Evolutionary conservation across 2,113 vertebrate genomes (phyloP).

Genomic region (Ophthalmotilapia sp.): DNA sequence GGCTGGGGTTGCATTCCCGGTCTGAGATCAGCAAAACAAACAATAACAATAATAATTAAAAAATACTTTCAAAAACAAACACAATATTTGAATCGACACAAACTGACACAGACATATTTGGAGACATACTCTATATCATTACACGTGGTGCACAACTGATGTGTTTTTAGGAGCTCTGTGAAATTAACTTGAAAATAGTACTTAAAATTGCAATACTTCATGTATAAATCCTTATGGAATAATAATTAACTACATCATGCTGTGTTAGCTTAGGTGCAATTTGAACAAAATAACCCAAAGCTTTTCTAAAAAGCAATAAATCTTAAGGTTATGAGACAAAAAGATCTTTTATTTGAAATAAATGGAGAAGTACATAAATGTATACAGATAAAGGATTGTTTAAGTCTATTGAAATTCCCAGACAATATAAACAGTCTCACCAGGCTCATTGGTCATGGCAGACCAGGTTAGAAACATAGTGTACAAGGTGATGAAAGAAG

Average conservation of each 20-base stretch:
- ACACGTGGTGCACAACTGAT: not conserved
- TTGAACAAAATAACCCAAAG: not conserved
- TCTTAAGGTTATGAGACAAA: not conserved
- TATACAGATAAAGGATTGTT: not conserved
- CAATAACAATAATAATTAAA: not conserved
- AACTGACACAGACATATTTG: not conserved
- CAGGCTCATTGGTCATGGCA: conserved; percentile 90
- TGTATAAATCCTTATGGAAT: not conserved
- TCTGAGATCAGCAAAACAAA: conserved; percentile 59
- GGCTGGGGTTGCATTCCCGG: conserved; percentile 81
- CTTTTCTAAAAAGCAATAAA: not conserved
- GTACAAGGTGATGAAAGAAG: conserved; percentile 89
- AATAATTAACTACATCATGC: not conserved
- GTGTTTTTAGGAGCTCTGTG: not conserved
- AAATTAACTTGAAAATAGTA: not conserved
- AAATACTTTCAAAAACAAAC: not conserved
- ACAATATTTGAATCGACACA: not conserved
- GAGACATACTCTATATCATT: not conserved
- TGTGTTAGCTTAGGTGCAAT: not conserved
- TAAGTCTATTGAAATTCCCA: not conserved
- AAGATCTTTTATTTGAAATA: not conserved
- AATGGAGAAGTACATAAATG: not conserved
- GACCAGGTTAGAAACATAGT: conserved; percentile 95
- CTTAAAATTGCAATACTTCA: not conserved
- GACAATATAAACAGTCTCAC: conserved; percentile 62